Base-by-base conservation (phyloP, 2,888 invertebrate species). In the Limnephilus auricula region DNA sequence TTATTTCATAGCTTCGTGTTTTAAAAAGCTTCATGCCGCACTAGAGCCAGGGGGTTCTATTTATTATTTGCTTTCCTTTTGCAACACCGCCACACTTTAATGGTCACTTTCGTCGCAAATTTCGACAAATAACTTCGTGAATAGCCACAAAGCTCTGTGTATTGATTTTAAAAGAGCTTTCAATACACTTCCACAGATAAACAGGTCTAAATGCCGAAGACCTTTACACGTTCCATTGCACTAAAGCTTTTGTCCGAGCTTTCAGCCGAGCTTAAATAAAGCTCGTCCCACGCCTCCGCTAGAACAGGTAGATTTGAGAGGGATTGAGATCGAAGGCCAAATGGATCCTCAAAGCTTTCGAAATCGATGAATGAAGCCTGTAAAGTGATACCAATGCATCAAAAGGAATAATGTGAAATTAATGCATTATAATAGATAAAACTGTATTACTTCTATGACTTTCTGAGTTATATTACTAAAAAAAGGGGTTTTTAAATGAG, bases 241-340 rank as follows among this genome's bases (percentile, higher is more conserved):
- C 87, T 78, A 87, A 87, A 87, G 87, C 87, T 87, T 87, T 87
- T 87, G 87, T 87, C 87, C 65, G 78, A 78, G 65, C 65, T 87
- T 87, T 50, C 45, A 87, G 50, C 31, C 45, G 50, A 87, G 87
- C 30, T 87, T 50, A 87, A 87, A 87, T 87, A 87, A 87, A 65
- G 87, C 30, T 87, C 65, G 34, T 65, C 86, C 86, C 86, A 86
- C 86, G 86, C 86, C 86, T 50, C 31, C 50, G 25, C 34, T 50
- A 65, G 86, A 65, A 65, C 86, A 86, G 86, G 86, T 86, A 86
- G 86, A 86, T 32, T 30, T 18, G 50, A 50, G 30, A 50, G 50
- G 31, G 45, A 13, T 30, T 34, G 86, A 86, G 45, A 30, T 30
- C 32, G 86, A 86, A 86, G 86, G 86, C 86, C 86, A 65, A 65